Evolutionary conservation across 2,888 invertebrate genomes (phyloP).

Genomic region (Dasysyrphus albostriatus): DNA sequence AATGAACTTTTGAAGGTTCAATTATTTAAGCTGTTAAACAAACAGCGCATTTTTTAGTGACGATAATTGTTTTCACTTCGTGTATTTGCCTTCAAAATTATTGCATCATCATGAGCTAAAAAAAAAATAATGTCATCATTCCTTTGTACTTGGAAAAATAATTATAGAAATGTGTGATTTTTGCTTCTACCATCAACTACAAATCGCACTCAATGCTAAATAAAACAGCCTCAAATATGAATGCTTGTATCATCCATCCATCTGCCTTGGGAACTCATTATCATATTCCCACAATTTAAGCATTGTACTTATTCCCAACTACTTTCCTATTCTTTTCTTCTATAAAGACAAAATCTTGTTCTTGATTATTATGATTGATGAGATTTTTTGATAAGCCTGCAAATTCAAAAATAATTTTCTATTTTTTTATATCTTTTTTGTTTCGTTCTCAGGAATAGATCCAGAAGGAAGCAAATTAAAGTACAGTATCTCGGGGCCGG

Average conservation of each 20-base stretch:
- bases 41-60: not conserved
- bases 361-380: constrained; percentile 49
- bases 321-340: constrained; percentile 53
- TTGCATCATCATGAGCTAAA: not conserved
- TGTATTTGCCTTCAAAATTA: not conserved
- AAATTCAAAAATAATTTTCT: constrained; percentile 52
- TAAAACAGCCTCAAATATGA: not conserved
- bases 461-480: constrained; percentile 90
- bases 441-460: constrained; percentile 86
- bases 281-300: constrained; percentile 53
- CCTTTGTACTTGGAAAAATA: not conserved
- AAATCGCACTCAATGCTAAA: not conserved
- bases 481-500: constrained; percentile 92
- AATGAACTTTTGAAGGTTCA: not conserved
- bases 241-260: not conserved
- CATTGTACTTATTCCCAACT: constrained; percentile 45
- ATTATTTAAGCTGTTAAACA: not conserved
- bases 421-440: constrained; percentile 20
- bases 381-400: constrained; percentile 22
- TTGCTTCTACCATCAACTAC: not conserved
- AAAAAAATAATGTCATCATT: not conserved
- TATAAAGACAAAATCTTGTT: not conserved
- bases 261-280: constrained; percentile 30
- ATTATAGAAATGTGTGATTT: not conserved
- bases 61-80: not conserved